Conservation (phyloP, 2,113 vertebrate genomes). For the Centropus unirufus region DNA sequence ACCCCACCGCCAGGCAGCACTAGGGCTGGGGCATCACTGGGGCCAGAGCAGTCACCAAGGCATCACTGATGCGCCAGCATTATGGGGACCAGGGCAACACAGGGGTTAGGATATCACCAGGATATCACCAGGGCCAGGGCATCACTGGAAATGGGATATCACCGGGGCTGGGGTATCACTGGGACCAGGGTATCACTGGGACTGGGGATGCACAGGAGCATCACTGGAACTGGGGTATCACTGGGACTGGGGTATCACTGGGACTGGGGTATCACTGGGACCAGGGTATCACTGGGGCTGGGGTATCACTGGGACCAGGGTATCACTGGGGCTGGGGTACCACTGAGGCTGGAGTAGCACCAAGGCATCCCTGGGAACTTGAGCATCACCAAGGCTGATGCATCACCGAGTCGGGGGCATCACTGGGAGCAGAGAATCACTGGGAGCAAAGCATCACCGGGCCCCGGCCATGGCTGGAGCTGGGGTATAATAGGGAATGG, state of each 20-base stretch:
- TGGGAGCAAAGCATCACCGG: too few species aligned
- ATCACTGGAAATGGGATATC: background rate
- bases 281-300: background rate
- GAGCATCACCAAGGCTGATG: accelerated
- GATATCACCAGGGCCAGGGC: background rate
- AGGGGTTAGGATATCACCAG: background rate
- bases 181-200: background rate
- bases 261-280: too few species aligned
- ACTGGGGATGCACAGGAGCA: background rate
- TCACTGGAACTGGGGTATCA: background rate
- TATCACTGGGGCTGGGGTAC: background rate
- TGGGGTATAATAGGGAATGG: too few species aligned
- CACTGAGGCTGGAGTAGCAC: background rate
- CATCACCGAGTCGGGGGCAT: background rate
- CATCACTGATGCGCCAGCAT: accelerated
- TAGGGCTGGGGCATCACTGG: accelerated
- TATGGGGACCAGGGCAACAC: accelerated
- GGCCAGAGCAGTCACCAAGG: accelerated
- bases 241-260: background rate
- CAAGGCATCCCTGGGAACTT: too few species aligned
- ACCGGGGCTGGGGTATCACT: background rate
- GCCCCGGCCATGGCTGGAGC: too few species aligned
- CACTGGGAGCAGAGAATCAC: accelerated
- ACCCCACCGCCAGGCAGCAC: background rate
- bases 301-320: background rate